Percentiles rank a stretch among this genome's conserved stretches.
Conservation (phyloP, 1,140 invertebrate species). For the Plodia interpunctella region DNA sequence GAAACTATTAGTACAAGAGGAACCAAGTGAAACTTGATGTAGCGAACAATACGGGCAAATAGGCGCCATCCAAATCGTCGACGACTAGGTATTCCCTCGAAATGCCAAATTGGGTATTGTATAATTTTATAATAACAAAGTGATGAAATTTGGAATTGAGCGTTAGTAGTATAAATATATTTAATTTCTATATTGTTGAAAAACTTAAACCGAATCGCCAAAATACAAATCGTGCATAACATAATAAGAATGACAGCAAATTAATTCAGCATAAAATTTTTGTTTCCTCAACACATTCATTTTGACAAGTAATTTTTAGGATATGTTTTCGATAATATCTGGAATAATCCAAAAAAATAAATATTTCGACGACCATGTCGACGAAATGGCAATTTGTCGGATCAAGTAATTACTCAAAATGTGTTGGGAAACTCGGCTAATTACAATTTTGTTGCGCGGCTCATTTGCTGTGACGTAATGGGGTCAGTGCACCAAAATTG, state of each 20-base stretch:
- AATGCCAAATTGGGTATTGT: constrained; percentile 1
- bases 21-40: background rate
- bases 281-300: too few relatives aligned
- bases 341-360: too few relatives aligned
- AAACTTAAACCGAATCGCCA: too few relatives aligned
- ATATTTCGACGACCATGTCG: background rate
- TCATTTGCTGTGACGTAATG: background rate
- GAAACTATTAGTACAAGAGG: background rate
- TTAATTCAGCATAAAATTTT: too few relatives aligned
- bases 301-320: too few relatives aligned
- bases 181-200: too few relatives aligned
- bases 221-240: too few relatives aligned
- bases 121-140: background rate
- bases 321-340: too few relatives aligned
- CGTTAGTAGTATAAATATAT: too few relatives aligned
- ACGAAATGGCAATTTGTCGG: background rate
- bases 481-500: background rate
- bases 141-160: background rate
- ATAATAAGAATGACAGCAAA: too few relatives aligned
- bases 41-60: constrained; percentile 3
- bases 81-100: background rate
- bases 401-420: background rate
- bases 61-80: background rate
- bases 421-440: background rate
- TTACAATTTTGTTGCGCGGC: background rate